Evolutionary conservation across 2,797 vertebrate genomes (phyloP).

Genomic region (Oceanodroma leucorhoa): DNA sequence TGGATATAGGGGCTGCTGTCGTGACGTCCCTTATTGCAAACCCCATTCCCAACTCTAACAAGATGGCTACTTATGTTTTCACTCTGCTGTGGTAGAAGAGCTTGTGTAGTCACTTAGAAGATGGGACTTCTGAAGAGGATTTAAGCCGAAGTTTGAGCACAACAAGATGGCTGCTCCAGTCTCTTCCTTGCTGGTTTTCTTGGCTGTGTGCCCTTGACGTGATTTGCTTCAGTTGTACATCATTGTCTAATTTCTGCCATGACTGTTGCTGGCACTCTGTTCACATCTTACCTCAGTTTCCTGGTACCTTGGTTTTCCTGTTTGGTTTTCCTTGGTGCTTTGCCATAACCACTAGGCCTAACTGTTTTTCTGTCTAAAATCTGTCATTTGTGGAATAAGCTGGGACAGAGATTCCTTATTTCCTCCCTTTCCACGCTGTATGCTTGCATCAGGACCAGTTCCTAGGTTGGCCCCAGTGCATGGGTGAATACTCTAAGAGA

Average conservation of each 20-base stretch:
- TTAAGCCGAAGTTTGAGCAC: background rate
- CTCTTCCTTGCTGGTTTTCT: background rate
- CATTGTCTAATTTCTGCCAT: background rate
- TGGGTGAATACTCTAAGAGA: background rate
- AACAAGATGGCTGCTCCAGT: background rate
- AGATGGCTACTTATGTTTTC: background rate
- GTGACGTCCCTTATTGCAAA: background rate
- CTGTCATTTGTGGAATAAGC: background rate
- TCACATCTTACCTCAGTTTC: background rate
- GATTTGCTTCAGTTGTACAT: background rate
- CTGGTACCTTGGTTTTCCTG: background rate
- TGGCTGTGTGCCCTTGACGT: background rate
- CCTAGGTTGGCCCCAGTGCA: background rate
- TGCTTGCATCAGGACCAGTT: background rate
- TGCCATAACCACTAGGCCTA: background rate
- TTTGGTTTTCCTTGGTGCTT: background rate
- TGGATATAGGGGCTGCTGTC: background rate
- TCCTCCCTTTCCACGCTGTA: background rate
- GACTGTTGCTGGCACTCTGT: background rate
- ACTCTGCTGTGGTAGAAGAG: background rate
- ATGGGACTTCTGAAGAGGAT: background rate
- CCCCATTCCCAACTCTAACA: background rate
- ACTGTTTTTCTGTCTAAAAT: background rate
- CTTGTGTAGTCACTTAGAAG: background rate
- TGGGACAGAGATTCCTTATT: background rate